Base-by-base conservation (phyloP, 2,113 vertebrate species). In the Daboia siamensis region DNA sequence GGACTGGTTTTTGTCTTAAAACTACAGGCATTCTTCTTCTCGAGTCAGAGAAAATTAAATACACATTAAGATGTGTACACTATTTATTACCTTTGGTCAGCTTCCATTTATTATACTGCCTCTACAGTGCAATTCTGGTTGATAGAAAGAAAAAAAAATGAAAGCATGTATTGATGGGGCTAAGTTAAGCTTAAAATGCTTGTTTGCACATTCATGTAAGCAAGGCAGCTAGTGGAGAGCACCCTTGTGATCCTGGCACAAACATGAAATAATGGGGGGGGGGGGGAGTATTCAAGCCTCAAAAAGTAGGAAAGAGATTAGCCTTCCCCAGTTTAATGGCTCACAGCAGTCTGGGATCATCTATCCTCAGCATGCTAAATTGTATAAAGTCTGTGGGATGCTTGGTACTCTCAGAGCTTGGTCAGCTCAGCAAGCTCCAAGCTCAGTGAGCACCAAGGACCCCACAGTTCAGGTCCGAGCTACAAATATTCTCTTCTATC, bases 41-140 rank as follows among this genome's bases (percentile, higher is more conserved):
- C 55, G 48, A 51, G 90, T 17, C 69, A 85, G 80, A 46, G 39
- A 59, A 26, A 86, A 86, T 91, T 91, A 91, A 91, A 86, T 86
- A 23, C 84, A 48, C 80, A 91, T 91, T 91, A 86, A 91, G 26
- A 91, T 51, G 84, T 91, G 59, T 86, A n/a, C 80, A n/a, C 80
- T 91, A 86, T 84, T 44, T 86, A 86, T 91, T 91, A 86, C 55
- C 44, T 91, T 84, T n/a, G 80, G 56, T 57, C 48, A 86, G 90
- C 80, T 86, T 55, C 39, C 69, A 85, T 85, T 90, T 91, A 86
- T 91, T 91, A 86, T 86, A 56, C 80, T 91, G 90, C 55, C 55
- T 61, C 44, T 33, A 59, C 26, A 59, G 55, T 91, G 55, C 59
- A 91, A 91, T 91, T 86, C 80, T 86, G 90, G 80, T 29, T 57